These are phyloP conservation scores for Zootermopsis nevadensis DNA, from an alignment of 2,888 invertebrate species.

Conservation along the genomic window DNA sequence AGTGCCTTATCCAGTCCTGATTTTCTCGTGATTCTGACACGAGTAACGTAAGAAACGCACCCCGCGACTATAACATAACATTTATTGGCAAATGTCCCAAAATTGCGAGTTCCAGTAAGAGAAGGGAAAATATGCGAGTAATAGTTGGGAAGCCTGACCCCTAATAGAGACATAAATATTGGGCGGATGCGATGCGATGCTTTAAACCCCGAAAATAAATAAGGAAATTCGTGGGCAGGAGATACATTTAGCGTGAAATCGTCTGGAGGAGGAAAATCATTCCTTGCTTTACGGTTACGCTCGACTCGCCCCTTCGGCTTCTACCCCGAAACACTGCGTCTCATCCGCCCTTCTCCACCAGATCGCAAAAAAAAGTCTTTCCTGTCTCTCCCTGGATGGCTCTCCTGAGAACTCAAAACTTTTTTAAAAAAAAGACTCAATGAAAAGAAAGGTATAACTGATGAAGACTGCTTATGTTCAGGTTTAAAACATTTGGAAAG, in stretches of 20 bases:
- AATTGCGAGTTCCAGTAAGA: conserved; percentile 16
- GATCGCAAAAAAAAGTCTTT: not conserved
- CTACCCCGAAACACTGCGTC: not conserved
- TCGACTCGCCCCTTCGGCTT: not conserved
- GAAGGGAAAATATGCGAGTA: conserved; percentile 1
- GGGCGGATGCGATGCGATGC: conserved; percentile 8
- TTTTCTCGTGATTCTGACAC: conserved; percentile 19
- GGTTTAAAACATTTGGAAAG: not conserved
- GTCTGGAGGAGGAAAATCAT: conserved; percentile 21
- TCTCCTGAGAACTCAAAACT: not conserved
- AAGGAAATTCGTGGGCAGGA: not conserved
- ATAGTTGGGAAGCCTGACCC: not conserved
- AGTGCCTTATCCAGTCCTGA: not conserved
- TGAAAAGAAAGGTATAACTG: not conserved
- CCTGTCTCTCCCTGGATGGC: not conserved
- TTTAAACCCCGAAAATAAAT: conserved; percentile 1
- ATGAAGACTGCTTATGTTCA: not conserved
- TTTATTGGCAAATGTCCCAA: conserved; percentile 39
- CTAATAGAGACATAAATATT: conserved; percentile 35
- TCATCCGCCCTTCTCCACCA: not conserved
- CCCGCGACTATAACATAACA: too few relatives aligned
- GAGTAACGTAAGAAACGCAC: too few relatives aligned
- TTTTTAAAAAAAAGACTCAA: not conserved
- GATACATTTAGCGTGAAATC: conserved; percentile 38
- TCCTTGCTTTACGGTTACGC: not conserved